Percentiles rank a stretch among this genome's conserved stretches.
phyloP scores from a whole-genome alignment of 2,113 vertebrate species.

The Lepisosteus osseus region DNA sequence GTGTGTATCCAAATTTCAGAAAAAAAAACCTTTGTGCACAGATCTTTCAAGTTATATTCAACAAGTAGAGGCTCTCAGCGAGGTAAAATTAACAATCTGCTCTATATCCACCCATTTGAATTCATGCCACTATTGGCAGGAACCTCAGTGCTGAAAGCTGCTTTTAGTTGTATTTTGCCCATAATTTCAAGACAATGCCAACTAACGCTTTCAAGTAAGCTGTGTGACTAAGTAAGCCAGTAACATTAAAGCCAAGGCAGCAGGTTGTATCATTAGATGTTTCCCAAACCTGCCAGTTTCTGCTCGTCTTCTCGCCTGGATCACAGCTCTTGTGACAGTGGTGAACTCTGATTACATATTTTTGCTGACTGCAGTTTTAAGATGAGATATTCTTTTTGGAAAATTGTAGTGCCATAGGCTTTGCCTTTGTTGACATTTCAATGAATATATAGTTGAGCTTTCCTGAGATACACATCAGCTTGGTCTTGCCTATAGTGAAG shows the following conservation, averaged over 20 bases:
- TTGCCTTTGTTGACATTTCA: conserved; percentile 36
- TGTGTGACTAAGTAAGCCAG: background rate
- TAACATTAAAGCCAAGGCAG: background rate
- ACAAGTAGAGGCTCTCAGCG: too few relatives aligned
- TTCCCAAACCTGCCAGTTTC: background rate
- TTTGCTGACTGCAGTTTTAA: conserved; percentile 33
- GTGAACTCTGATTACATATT: conserved; percentile 31
- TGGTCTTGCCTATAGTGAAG: conserved; percentile 30
- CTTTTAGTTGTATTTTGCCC: too few relatives aligned
- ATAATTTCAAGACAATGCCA: too few relatives aligned
- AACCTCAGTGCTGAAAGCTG: too few relatives aligned
- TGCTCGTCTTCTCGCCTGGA: background rate
- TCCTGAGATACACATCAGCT: conserved; percentile 23
- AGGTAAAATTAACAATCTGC: too few relatives aligned
- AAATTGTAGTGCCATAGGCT: conserved; percentile 25
- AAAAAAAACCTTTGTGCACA: too few relatives aligned
- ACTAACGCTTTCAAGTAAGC: background rate
- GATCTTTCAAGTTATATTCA: too few relatives aligned
- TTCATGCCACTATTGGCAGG: too few relatives aligned
- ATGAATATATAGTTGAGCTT: conserved; percentile 37
- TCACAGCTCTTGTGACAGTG: conserved; percentile 16
- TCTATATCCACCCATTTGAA: too few relatives aligned
- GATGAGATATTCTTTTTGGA: conserved; percentile 30
- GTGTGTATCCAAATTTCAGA: too few relatives aligned
- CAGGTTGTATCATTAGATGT: background rate